A percentile compares a stretch with the other conserved stretches of the same genome.
phyloP scores from a whole-genome alignment of 2,888 invertebrate species.

The Drosophila pegasa region DNA sequence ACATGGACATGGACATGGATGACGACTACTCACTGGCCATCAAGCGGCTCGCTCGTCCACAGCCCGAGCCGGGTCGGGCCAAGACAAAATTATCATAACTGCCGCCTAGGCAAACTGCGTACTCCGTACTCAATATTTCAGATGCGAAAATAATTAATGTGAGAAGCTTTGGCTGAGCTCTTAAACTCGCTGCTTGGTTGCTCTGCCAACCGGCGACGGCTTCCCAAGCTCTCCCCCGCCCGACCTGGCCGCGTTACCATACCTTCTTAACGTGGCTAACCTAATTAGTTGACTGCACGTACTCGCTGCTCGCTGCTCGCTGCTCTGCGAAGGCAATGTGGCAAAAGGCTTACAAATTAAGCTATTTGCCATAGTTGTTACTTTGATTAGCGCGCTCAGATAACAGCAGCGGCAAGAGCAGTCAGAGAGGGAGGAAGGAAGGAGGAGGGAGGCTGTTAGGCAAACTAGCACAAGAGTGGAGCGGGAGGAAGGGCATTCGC shows the following conservation, averaged over 20 bases:
- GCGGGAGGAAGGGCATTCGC: neutral
- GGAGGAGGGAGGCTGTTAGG: neutral
- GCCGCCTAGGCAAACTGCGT: constrained; percentile 34
- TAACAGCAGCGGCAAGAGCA: constrained; percentile 1
- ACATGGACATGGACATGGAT: constrained; percentile 28
- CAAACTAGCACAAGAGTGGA: neutral
- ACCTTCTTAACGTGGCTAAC: constrained; percentile 47
- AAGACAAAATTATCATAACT: constrained; percentile 71
- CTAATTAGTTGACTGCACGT: constrained; percentile 72
- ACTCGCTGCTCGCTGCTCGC: constrained; percentile 39
- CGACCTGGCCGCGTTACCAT: constrained; percentile 35
- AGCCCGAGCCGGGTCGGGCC: constrained; percentile 13
- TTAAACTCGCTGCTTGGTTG: constrained; percentile 20
- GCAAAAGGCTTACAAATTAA: constrained; percentile 70
- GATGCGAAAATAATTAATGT: constrained; percentile 78
- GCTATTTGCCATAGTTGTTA: constrained; percentile 66
- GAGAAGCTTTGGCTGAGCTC: constrained; percentile 58
- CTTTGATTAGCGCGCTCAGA: constrained; percentile 54
- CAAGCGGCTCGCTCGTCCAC: constrained; percentile 26
- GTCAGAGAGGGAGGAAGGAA: neutral
- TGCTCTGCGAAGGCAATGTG: constrained; percentile 27
- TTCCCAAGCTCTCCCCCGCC: constrained; percentile 17
- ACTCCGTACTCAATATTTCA: constrained; percentile 68
- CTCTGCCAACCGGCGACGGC: constrained; percentile 22
- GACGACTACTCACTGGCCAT: constrained; percentile 9